phyloP scores from a whole-genome alignment of 2,113 vertebrate genomes.

The Caretta caretta region DNA sequence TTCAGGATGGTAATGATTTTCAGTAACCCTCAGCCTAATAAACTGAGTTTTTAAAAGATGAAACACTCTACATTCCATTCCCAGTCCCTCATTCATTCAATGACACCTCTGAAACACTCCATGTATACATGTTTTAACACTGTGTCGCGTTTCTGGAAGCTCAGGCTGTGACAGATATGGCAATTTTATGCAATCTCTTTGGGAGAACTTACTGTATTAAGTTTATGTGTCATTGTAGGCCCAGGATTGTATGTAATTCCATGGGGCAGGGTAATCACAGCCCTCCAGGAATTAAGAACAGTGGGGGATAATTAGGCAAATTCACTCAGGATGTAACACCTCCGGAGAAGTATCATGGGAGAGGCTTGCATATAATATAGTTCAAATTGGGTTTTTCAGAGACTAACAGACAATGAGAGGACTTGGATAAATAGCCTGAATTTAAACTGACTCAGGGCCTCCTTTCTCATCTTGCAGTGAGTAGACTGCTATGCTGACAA shows the following conservation, averaged over 20 bases:
- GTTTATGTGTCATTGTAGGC: neutral
- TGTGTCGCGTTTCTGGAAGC: neutral
- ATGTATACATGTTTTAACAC: neutral
- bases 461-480: neutral
- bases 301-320: neutral
- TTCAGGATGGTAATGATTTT: neutral
- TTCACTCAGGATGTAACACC: neutral
- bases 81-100: neutral
- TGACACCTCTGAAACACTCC: neutral
- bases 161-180: neutral
- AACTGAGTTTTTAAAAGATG: neutral
- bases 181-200: neutral
- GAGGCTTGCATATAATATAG: too few relatives aligned
- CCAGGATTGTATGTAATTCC: neutral
- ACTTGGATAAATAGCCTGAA: too few relatives aligned
- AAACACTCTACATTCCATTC: neutral
- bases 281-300: neutral
- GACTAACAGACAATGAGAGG: too few relatives aligned
- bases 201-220: neutral
- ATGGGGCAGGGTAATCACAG: neutral
- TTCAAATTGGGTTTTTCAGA: too few relatives aligned
- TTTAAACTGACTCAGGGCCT: too few relatives aligned
- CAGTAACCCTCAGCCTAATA: neutral
- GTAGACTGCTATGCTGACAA: neutral
- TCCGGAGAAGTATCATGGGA: too few relatives aligned